Evolutionary conservation across 2,888 invertebrate genomes (phyloP), one percentile per base, ranked within the genome.

Genomic region (Heliconius sara): DNA sequence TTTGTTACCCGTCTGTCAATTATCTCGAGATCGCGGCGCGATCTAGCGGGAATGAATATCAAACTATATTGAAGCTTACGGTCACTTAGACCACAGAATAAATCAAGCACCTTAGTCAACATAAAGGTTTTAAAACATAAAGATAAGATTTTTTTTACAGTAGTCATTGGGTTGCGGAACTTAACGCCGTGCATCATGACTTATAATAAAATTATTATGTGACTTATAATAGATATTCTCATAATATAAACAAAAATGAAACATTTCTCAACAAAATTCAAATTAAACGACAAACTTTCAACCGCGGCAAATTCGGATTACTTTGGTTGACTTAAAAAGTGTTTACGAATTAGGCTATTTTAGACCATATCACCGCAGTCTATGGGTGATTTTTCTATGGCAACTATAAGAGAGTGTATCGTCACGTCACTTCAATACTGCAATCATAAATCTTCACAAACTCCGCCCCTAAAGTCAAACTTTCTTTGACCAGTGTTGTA

Each of bases 371-470:
- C 0, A 0, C 1, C 0, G 0, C 3, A 0, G 0, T 0, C 27
- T 85, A 87, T 78, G 80, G 85, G 80, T 79, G 70, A 60, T 80
- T 84, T 85, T 86, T 16, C 16, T 22, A 52, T 80, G 76, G 19
- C 1, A 2, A 9, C n/a, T 34, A 16, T 16, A 39, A 52, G 25
- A n/a, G 22, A 77, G 67, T 60, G 68, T 71, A 79, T 63, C 30
- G 66, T 76, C 57, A 88, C 84, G 93, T 92, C 93, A 90, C 82
- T 84, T 86, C 92, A 93, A 91, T 93, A 91, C 85, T 87, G 85
- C 60, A 87, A 88, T 91, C 89, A 93, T 93, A 93, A 92, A 94
- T 94, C 90, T 86, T 84, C 79, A 16, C 70, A 84, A 86, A 84
- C 91, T 87, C 90, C 92, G 85, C 94, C 92, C 87, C 85, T 85